Evolutionary conservation across 2,797 vertebrate species (phyloP).

Genomic region (Falco columbarius): DNA sequence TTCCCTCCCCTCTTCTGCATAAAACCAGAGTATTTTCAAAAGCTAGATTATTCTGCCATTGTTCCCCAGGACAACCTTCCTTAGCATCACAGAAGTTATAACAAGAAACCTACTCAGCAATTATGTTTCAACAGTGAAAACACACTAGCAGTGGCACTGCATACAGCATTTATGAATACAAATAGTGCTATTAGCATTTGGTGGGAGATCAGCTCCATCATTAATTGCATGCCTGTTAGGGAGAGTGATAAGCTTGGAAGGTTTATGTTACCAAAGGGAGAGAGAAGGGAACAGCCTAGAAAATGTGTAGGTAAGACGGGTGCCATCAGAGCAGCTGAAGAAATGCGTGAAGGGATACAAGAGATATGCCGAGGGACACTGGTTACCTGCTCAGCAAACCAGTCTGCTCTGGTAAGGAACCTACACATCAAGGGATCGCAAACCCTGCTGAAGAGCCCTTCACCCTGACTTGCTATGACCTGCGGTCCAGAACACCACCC

Average conservation of each 20-base stretch:
- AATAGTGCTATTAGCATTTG: background rate
- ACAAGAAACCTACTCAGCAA: slow-evolving; percentile 58
- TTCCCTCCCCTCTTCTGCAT: background rate
- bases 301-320: background rate
- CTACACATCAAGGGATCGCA: rapidly evolving
- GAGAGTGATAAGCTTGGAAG: background rate
- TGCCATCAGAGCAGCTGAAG: background rate
- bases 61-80: slow-evolving; percentile 26
- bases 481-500: background rate
- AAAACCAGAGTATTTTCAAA: background rate
- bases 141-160: slow-evolving; percentile 22
- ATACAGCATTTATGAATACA: background rate
- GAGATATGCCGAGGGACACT: background rate
- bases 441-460: background rate
- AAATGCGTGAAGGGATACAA: background rate
- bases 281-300: background rate
- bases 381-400: background rate
- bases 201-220: slow-evolving; percentile 20
- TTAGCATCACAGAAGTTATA: background rate
- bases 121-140: background rate
- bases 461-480: background rate
- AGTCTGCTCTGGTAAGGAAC: background rate
- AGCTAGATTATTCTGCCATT: background rate
- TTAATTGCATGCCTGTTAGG: background rate
- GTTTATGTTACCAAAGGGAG: background rate